phyloP scores from a whole-genome alignment of 1,140 invertebrate genomes.

The Orussus abietinus region DNA sequence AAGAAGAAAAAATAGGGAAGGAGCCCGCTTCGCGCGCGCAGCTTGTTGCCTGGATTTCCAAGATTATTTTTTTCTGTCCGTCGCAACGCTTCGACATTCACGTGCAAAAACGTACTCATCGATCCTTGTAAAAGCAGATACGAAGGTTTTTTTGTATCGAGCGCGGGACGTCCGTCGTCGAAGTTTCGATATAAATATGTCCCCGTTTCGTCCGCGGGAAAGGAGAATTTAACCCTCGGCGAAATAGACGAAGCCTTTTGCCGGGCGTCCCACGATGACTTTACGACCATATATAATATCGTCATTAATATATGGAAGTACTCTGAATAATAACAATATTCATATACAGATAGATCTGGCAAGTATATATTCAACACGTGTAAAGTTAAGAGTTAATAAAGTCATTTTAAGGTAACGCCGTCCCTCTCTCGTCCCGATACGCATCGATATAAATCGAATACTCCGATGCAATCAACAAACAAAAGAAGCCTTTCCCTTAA shows the following conservation, averaged over 20 bases:
- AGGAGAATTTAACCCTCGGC: neutral
- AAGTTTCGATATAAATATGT: slow-evolving; percentile 1
- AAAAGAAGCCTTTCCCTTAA: too few relatives aligned
- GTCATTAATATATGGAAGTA: slow-evolving; percentile 38
- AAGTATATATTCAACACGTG: slow-evolving; percentile 44
- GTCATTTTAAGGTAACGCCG: slow-evolving; percentile 45
- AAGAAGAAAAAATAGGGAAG: too few relatives aligned
- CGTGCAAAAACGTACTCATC: slow-evolving; percentile 4
- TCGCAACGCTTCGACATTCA: slow-evolving; percentile 17
- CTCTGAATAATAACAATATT: too few relatives aligned
- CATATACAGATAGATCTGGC: slow-evolving; percentile 28
- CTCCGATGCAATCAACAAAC: too few relatives aligned
- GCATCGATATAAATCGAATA: too few relatives aligned
- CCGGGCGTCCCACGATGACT: slow-evolving; percentile 5
- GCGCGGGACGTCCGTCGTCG: neutral
- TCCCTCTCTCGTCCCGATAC: too few relatives aligned
- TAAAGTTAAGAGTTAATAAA: slow-evolving; percentile 51
- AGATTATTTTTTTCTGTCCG: slow-evolving; percentile 31
- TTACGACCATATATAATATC: slow-evolving; percentile 29
- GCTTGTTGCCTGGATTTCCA: slow-evolving; percentile 26
- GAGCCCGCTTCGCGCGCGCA: too few relatives aligned
- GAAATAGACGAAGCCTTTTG: neutral
- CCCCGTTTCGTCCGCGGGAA: too few relatives aligned
- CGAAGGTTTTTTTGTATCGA: neutral
- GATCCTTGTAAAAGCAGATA: neutral